Conservation (phyloP, 2,797 vertebrate species). For the Syndactyla subalaris region DNA sequence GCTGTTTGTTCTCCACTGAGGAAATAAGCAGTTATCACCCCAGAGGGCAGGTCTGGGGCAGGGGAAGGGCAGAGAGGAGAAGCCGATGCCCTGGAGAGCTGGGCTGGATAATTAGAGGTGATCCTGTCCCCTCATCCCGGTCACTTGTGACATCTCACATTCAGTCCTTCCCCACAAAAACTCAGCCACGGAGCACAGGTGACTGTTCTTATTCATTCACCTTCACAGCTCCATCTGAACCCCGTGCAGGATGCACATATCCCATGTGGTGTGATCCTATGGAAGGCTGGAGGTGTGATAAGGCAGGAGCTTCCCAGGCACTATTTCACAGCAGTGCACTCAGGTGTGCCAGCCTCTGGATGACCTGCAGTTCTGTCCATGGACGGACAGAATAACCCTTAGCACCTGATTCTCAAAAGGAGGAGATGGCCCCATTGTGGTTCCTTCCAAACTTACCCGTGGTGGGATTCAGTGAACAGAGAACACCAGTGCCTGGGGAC, state of each 20-base stretch:
- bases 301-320: neutral
- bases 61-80: neutral
- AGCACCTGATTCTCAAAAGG: neutral
- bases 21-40: neutral
- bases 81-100: neutral
- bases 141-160: fast-evolving
- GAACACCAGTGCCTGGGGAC: neutral
- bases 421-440: neutral
- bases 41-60: fast-evolving
- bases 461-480: neutral
- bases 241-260: fast-evolving
- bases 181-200: fast-evolving
- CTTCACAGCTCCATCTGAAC: fast-evolving
- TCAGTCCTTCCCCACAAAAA: neutral
- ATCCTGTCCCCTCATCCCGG: neutral
- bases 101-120: neutral
- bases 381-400: neutral
- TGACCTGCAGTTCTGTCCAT: neutral
- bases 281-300: neutral
- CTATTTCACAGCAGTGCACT: fast-evolving
- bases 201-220: fast-evolving
- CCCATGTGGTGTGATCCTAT: neutral
- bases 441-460: neutral
- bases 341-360: fast-evolving
- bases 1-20: neutral